Evolutionary conservation across 2,888 invertebrate species (phyloP), one percentile per base, ranked within the genome.

Genomic region (Archips crataeganus): DNA sequence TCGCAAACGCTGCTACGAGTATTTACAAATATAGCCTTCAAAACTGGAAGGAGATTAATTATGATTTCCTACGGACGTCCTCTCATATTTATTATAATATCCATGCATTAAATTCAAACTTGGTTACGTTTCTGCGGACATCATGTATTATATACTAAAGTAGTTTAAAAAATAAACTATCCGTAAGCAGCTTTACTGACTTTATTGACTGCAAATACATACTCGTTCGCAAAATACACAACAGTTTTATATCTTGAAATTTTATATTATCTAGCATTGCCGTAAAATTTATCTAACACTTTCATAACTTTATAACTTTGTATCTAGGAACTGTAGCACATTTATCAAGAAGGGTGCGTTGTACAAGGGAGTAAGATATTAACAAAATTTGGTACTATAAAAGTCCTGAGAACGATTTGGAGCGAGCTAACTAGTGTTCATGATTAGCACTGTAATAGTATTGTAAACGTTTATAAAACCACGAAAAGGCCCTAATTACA

Each of bases 11-110:
- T 36, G 61, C 64, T 23, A n/a, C n/a, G n/a, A n/a, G n/a, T n/a
- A 70, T 72, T 73, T 74, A 65, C 71, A 15, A 34, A 72, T 60
- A 64, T 73, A 66, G 59, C 70, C 66, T 72, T 73, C 68, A 69
- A 68, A 74, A 57, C 73, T 68, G 59, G 47, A 57, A 71, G 42
- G 42, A 74, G 75, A 75, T 75, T 70, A 76, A 75, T 76, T 75
- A 64, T 64, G 72, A 76, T 73, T 75, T 73, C 42, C 47, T 61
- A 15, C 39, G 62, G 39, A 57, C 13, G 59, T 34, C 8, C 45
- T 74, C n/a, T 60, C 63, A 60, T 49, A 47, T 32, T 69, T 11
- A 68, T 51, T 69, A 54, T 15, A 65, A 62, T 61, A 36, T 36
- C 47, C n/a, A 51, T 63, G n/a, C 54, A 45, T 62, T 45, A 6